Conservation (phyloP, 1,140 invertebrate species). For the Condylostylus longicornis region DNA sequence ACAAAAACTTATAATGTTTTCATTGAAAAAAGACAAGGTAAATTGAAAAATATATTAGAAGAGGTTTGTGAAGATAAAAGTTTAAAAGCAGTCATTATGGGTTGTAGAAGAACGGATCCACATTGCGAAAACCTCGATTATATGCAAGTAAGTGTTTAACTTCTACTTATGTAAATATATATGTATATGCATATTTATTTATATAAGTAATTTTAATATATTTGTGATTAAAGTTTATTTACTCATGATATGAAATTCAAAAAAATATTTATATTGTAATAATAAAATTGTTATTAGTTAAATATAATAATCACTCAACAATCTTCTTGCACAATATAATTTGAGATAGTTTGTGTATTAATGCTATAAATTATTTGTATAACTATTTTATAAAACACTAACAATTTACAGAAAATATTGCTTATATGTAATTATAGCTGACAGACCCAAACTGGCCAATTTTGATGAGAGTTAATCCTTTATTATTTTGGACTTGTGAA, state of each 20-base stretch:
- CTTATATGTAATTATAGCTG: constrained; percentile 38
- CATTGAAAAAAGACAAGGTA: constrained; percentile 48
- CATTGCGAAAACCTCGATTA: constrained; percentile 46
- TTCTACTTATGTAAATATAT: neutral
- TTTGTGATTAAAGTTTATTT: too few species aligned
- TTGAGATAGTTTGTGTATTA: neutral
- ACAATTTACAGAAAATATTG: neutral
- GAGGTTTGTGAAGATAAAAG: constrained; percentile 46
- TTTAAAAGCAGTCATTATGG: constrained; percentile 76
- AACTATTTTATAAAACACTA: neutral
- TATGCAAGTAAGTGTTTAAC: constrained; percentile 45
- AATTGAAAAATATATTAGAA: constrained; percentile 54
- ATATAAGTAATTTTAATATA: too few species aligned
- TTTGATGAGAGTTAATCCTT: constrained; percentile 71
- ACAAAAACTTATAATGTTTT: constrained; percentile 56
- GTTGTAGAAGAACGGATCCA: constrained; percentile 72
- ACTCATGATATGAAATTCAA: too few species aligned
- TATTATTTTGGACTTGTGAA: constrained; percentile 78
- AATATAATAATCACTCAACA: too few species aligned
- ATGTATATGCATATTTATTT: neutral
- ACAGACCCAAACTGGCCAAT: constrained; percentile 80
- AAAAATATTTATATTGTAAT: too few species aligned
- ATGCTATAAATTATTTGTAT: too few species aligned
- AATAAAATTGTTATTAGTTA: too few species aligned
- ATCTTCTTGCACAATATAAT: neutral